A percentile compares a stretch with the other conserved stretches of the same genome.
phyloP scores from a whole-genome alignment of 2,888 invertebrate species.

The Sicus ferrugineus region DNA sequence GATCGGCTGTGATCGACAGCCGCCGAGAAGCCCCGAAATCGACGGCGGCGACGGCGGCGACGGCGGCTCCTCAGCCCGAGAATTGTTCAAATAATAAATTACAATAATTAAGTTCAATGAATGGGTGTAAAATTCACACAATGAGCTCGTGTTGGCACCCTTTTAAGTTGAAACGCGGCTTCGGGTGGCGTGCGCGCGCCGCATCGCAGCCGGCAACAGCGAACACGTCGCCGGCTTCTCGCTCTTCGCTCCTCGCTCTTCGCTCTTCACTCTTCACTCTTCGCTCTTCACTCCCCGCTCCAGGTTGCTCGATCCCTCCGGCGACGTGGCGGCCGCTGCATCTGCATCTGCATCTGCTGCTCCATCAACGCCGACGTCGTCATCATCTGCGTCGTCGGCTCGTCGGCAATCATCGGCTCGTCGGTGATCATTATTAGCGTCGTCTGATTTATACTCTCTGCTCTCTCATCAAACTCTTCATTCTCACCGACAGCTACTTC shows the following conservation, averaged over 20 bases:
- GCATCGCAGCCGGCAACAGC: neutral
- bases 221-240: no score
- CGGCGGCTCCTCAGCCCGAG: neutral
- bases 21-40: neutral
- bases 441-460: neutral
- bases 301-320: no score
- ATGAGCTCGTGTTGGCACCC: constrained; percentile 58
- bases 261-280: no score
- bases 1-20: constrained; percentile 22
- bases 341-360: neutral
- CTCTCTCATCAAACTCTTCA: constrained; percentile 3
- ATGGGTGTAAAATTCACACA: constrained; percentile 55
- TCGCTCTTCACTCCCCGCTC: no score
- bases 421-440: neutral
- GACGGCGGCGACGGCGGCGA: neutral
- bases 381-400: neutral
- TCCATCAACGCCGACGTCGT: neutral
- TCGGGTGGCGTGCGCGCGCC: constrained; percentile 40
- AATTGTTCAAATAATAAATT: constrained; percentile 59
- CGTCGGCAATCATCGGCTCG: neutral
- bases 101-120: constrained; percentile 64
- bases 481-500: constrained; percentile 22
- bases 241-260: no score
- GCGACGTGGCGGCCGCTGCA: neutral
- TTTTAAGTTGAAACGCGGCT: constrained; percentile 61